Evolutionary conservation across 1,140 invertebrate species (phyloP), one percentile per base, ranked within the genome.

Genomic region (Eurosta solidaginis): DNA sequence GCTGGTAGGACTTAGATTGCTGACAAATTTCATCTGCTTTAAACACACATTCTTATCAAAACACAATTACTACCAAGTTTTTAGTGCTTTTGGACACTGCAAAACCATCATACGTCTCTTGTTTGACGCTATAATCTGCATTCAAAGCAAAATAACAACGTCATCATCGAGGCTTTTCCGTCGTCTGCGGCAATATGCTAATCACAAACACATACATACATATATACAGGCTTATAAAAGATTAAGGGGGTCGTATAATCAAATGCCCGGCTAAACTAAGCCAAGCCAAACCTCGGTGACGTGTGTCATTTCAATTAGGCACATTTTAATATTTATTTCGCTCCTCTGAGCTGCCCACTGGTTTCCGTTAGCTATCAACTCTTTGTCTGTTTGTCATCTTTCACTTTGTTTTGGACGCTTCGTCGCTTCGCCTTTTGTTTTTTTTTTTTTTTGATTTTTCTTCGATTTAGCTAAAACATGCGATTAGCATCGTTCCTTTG

Each of bases 251-350:
- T 25, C 54, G 20, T 29, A n/a, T 40, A 36, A 33, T 1, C 54
- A 63, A n/a, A 7, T 17, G 7, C n/a, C 50, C 22, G 40, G 20
- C 33, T 9, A 59, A 17, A 20, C 17, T 29, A 20, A 68, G 33
- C 17, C 33, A 29, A 68, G 59, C 59, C 59, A 40, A 40, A 33
- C 59, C 59, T 68, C 33, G 29, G 6, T 68, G 59, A 68, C 59
- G 59, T 68, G 33, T 40, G 33, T 68, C 59, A 68, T 68, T 68
- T 68, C 59, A 68, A 68, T 68, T 68, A 68, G 59, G 59, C 59
- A 68, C 59, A 68, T 68, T 68, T 68, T 68, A 40, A 68, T 40
- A 40, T 68, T 40, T 17, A 33, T 68, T 68, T 20, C 33, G 59
- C 59, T 68, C 36, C 36, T 59, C 27, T 17, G 54, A 6, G 2